Conservation (phyloP, 2,113 vertebrate species). For the Pseudonaja textilis region DNA sequence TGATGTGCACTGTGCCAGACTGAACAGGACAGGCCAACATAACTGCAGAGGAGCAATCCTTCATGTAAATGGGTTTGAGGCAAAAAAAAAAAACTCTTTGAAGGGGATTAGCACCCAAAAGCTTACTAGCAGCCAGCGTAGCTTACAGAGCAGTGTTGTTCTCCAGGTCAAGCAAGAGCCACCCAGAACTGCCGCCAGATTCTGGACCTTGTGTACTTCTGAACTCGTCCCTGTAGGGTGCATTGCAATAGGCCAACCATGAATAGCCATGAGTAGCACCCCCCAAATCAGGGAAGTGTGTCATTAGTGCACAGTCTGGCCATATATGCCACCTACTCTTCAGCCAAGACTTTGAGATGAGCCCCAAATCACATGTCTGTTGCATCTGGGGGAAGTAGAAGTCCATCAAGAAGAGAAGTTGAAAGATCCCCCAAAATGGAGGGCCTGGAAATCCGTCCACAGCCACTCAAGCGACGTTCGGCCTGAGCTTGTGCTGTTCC, state of each 20-base stretch:
- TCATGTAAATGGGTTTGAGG: not conserved
- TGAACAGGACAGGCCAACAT: not conserved
- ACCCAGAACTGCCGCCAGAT: not conserved
- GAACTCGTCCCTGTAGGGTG: not conserved
- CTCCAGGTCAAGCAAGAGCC: not conserved
- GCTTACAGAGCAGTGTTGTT: not conserved
- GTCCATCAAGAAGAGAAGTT: not conserved
- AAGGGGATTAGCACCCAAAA: not conserved
- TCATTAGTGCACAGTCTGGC: not conserved
- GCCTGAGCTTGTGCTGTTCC: not conserved
- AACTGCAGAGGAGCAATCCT: not conserved
- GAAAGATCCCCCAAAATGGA: not conserved
- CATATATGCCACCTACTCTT: not conserved
- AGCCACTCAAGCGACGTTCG: not conserved
- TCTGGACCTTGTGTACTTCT: not conserved
- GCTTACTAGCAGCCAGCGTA: not conserved
- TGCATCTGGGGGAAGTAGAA: not conserved
- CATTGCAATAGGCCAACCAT: not conserved
- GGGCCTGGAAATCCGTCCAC: not conserved
- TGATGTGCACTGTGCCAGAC: not conserved
- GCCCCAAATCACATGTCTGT: not conserved
- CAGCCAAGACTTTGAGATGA: not conserved
- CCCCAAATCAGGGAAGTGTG: not conserved
- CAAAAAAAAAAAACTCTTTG: not conserved
- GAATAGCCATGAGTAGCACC: not conserved